Evolutionary conservation across 2,888 invertebrate genomes (phyloP), one percentile per base, ranked within the genome.

Genomic region (Leptopilina drosophilae): DNA sequence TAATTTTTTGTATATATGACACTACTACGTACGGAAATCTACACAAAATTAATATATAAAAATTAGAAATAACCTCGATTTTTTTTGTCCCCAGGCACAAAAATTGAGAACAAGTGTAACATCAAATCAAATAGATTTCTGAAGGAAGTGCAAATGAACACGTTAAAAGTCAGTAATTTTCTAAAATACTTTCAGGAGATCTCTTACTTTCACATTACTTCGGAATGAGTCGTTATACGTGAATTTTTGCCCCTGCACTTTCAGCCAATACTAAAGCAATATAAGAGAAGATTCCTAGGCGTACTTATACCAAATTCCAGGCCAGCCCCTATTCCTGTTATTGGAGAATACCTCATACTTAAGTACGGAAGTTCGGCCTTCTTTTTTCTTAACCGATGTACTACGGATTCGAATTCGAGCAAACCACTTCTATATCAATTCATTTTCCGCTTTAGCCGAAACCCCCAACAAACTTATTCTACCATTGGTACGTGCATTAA

Each of bases 221-320:
- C 1, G 56, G 5, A 69, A 69, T 49, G 67, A 69, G 67, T 15
- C 20, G 62, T 62, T 49, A 46, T 46, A 20, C 49, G 67, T 20
- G 77, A 42, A 77, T 53, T 77, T 77, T 67, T 67, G 26, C 59
- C 33, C 26, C 26, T 77, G 46, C 79, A 76, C 82, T 79, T 81
- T 79, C 80, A 80, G 85, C 87, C 86, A 86, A 88, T 88, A 82
- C 84, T 85, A 85, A 86, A 88, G 88, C 87, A 88, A 87, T 87
- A 88, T 87, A 85, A 78, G 81, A 77, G 82, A 82, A 83, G 85
- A 90, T 89, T 84, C 88, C 88, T 77, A 77, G 77, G 79, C 89
- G 86, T 88, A 87, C 86, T 88, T 86, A 89, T 87, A 87, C 84
- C 85, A 85, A 85, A 90, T 90, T 90, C 88, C 85, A 85, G 82